Percentiles rank a stretch among this genome's conserved stretches.
These are phyloP conservation scores for honey bee (Apis mellifera) DNA, from an alignment of 1,140 invertebrate genomes.

Conservation along the genomic window Amel_HAv3.1 CM009934.2:11999001-11999500, in stretches of 20 bases:
- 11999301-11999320: neutral
- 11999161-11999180: no score
- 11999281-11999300: neutral
- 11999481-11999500: neutral
- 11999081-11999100: neutral
- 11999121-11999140: neutral
- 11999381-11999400: no score
- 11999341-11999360: no score
- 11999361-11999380: neutral
- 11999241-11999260: neutral
- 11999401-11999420: no score
- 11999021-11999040: neutral
- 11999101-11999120: neutral
- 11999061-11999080: slow-evolving; percentile 28
- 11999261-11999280: neutral
- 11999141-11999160: neutral
- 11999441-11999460: neutral
- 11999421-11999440: no score
- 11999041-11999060: slow-evolving; percentile 17
- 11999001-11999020: neutral
- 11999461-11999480: neutral
- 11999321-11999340: neutral
- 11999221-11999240: neutral
- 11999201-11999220: neutral
- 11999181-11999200: no score